phyloP scores from a whole-genome alignment of 2,888 invertebrate species.

The Mimumesa dahlbomi region DNA sequence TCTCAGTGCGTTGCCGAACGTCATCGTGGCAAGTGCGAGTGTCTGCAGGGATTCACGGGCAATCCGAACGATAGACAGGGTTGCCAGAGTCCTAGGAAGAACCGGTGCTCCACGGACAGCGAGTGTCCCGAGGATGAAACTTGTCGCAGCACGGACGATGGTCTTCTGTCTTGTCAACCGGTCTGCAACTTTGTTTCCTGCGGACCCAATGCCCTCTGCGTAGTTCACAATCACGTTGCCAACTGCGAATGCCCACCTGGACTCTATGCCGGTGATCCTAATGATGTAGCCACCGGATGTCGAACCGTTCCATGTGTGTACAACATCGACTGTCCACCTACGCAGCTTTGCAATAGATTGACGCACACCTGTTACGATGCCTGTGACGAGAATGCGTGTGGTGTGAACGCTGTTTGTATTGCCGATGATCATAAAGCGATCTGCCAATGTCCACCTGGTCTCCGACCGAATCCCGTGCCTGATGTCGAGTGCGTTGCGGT shows the following conservation, averaged over 20 bases:
- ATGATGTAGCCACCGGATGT: conserved; percentile 88
- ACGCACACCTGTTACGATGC: conserved; percentile 91
- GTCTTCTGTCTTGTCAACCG: conserved; percentile 86
- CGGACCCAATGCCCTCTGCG: conserved; percentile 93
- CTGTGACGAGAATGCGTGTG: conserved; percentile 91
- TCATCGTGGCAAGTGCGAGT: conserved; percentile 91
- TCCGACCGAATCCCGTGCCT: conserved; percentile 89
- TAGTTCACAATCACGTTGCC: conserved; percentile 93
- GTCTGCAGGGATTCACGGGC: conserved; percentile 90
- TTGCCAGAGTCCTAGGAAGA: conserved; percentile 87
- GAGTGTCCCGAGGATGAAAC: conserved; percentile 92
- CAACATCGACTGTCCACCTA: conserved; percentile 90
- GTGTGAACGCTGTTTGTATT: conserved; percentile 93
- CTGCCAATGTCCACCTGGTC: conserved; percentile 94
- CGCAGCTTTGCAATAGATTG: conserved; percentile 90
- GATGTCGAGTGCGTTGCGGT: conserved; percentile 89
- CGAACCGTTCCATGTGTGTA: conserved; percentile 92
- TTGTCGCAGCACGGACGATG: conserved; percentile 84
- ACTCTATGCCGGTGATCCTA: conserved; percentile 92
- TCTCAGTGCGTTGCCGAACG: conserved; percentile 88
- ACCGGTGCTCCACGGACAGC: conserved; percentile 89
- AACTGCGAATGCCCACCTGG: conserved; percentile 95
- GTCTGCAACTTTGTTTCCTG: conserved; percentile 90
- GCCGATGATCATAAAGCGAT: conserved; percentile 90
- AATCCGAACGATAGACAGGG: conserved; percentile 95